Percentiles rank a stretch among this genome's conserved stretches.
phyloP scores from a whole-genome alignment of 1,140 invertebrate genomes.

The Leptopilina clavipes region DNA sequence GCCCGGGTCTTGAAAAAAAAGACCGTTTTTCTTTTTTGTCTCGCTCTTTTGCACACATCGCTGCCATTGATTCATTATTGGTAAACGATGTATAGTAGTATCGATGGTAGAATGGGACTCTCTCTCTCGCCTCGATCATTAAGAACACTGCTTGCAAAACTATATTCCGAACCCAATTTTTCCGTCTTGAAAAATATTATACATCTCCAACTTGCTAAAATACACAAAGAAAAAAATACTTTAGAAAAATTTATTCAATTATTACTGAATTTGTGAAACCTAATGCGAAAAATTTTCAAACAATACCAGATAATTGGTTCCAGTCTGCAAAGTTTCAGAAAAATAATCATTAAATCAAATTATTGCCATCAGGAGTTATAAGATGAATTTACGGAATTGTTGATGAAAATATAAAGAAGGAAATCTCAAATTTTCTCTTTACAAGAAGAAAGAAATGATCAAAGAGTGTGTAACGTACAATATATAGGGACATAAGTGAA shows the following conservation, averaged over 20 bases:
- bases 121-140: background rate
- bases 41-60: conserved; percentile 22
- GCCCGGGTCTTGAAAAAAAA: conserved; percentile 6
- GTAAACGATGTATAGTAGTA: conserved; percentile 18
- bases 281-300: conserved; percentile 6
- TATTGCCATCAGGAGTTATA: too few relatives aligned
- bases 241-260: background rate
- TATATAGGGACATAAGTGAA: background rate
- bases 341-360: too few relatives aligned
- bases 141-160: background rate
- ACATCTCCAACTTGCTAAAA: too few relatives aligned
- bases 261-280: background rate
- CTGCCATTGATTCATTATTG: conserved; percentile 34
- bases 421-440: too few relatives aligned
- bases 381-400: too few relatives aligned
- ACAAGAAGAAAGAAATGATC: too few relatives aligned
- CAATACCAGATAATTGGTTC: conserved; percentile 18
- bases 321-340: background rate
- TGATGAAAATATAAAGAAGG: too few relatives aligned
- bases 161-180: background rate
- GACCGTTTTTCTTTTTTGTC: conserved; percentile 4
- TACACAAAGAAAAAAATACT: background rate
- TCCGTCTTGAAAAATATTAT: background rate
- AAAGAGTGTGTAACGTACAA: too few relatives aligned
- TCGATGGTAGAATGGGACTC: background rate